Base-by-base conservation (phyloP, 2,113 vertebrate genomes). In the Alces alces region DNA sequence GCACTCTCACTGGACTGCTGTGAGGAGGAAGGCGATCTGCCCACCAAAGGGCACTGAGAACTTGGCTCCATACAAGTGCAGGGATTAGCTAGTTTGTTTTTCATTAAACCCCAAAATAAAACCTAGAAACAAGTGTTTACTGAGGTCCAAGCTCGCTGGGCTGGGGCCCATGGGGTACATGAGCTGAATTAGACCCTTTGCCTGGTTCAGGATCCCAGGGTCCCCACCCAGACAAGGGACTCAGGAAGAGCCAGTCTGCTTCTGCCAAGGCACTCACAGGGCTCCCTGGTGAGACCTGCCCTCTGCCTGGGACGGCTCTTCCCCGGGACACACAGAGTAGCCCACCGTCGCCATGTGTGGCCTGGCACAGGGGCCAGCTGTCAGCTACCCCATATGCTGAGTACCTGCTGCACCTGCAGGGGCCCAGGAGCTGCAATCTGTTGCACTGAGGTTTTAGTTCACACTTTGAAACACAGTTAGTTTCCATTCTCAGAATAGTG, bases 21-120 rank as follows among this genome's bases (percentile, higher is more conserved):
- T 6, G 50, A 43, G 78, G 66, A 12, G 8, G 2, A 16, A n/a
- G 85, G 58, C 36, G 3, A 25, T 27, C 52, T 91, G 83, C 30
- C 61, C 50, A 33, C 47, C 33, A 27, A 58, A 73, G 9, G 39
- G 39, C 66, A 66, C 89, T 8, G 55, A 76, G 70, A 89, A 33
- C 36, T 57, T 52, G 15, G 33, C 61, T 87, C 10, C 94, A 6
- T 70, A 66, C 87, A 66, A 80, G 88, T 15, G 6, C 39, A 88
- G 21, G 27, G 64, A 36, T 47, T 33, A 12, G 23, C 28, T 70
- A 10, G 17, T 11, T 61, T 60, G 25, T 23, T 70, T n/a, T 33
- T 88, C 54, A 80, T 45, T 76, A 73, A 83, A 25, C 45, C n/a
- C 84, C 39, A 95, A 96, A 93, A 87, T 64, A 84, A 79, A 39